A percentile compares a stretch with the other conserved stretches of the same genome.
phyloP scores from a whole-genome alignment of 35 echinoderm and acorn worm genomes.

The Strongylocentrotus purpuratus region DNA sequence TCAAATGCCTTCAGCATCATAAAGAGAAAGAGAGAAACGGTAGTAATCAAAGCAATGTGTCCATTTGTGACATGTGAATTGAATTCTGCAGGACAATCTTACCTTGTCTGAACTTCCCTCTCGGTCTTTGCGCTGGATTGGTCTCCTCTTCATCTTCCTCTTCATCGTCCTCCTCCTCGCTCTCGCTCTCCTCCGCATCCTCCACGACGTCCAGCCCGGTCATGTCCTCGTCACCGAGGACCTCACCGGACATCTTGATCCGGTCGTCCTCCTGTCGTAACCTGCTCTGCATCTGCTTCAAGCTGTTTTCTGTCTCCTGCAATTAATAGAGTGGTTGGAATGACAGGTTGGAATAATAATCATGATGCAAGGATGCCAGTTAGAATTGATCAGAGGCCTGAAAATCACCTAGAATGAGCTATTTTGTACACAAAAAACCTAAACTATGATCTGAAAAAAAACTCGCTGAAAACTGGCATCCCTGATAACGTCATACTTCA shows the following conservation, averaged over 20 bases:
- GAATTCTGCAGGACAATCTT: background rate
- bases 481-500: background rate
- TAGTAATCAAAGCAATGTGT: too few relatives aligned
- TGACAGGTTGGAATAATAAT: too few relatives aligned
- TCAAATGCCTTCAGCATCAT: too few relatives aligned
- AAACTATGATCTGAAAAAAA: too few relatives aligned
- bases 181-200: slow-evolving; percentile 80
- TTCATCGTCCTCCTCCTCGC: slow-evolving; percentile 69
- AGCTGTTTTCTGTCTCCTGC: slow-evolving; percentile 87
- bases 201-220: slow-evolving; percentile 66
- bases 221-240: slow-evolving; percentile 81
- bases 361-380: too few relatives aligned
- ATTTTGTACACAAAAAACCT: too few relatives aligned
- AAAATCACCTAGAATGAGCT: too few relatives aligned
- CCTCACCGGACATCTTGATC: slow-evolving; percentile 70
- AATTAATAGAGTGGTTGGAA: background rate
- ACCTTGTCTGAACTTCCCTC: slow-evolving; percentile 62
- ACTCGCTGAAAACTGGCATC: too few relatives aligned
- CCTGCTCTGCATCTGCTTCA: slow-evolving; percentile 91
- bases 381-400: too few relatives aligned
- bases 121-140: background rate
- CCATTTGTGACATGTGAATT: background rate
- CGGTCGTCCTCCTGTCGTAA: slow-evolving; percentile 83
- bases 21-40: too few relatives aligned
- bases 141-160: slow-evolving; percentile 65